A percentile compares a stretch with the other conserved stretches of the same genome.
phyloP scores from a whole-genome alignment of 2,113 vertebrate species.

The Boulengeromyrus knoepffleri region DNA sequence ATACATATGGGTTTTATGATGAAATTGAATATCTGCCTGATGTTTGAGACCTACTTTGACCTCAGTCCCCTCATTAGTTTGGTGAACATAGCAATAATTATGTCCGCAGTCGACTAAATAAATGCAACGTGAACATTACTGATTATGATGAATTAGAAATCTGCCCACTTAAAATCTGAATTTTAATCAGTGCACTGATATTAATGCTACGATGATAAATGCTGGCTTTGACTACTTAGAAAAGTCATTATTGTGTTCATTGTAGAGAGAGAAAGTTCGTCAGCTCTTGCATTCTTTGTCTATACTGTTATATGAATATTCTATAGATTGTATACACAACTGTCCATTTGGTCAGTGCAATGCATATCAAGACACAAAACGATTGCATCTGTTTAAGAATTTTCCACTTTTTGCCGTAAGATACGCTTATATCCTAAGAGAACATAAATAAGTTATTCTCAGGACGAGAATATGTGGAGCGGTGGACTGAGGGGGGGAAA shows the following conservation, averaged over 20 bases:
- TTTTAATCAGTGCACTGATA: neutral
- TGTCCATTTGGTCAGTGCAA: neutral
- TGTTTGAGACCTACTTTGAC: neutral
- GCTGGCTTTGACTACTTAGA: neutral
- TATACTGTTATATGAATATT: neutral
- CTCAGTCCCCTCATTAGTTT: neutral
- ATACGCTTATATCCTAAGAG: neutral
- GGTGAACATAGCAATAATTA: neutral
- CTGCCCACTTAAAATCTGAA: neutral
- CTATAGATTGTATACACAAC: neutral
- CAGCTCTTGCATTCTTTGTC: neutral
- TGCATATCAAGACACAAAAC: neutral
- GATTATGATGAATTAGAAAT: slow-evolving; percentile 10
- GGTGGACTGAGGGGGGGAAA: neutral
- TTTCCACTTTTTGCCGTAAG: neutral
- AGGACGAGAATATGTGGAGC: neutral
- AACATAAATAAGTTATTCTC: neutral
- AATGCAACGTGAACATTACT: neutral
- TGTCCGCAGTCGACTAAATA: neutral
- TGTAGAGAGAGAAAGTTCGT: neutral
- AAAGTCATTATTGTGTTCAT: slow-evolving; percentile 10
- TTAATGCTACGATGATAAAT: neutral
- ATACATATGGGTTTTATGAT: neutral
- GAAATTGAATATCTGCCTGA: neutral
- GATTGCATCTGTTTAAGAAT: neutral